A percentile compares a stretch with the other conserved stretches of the same genome.
phyloP scores from a whole-genome alignment of 2,888 invertebrate species.

The Eupithecia vulgata region DNA sequence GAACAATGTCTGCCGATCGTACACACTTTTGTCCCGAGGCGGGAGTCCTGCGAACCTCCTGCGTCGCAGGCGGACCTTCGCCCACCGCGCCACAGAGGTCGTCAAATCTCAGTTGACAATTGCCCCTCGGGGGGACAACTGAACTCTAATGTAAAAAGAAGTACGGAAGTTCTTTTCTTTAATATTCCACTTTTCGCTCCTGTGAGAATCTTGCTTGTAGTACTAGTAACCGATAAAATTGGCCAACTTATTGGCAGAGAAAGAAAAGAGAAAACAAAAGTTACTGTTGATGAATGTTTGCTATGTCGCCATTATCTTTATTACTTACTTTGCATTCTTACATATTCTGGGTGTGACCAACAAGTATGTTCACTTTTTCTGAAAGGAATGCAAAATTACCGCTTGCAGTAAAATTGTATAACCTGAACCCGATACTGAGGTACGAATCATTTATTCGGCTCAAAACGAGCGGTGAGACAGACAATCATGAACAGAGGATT shows the following conservation, averaged over 20 bases:
- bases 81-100: too few relatives aligned
- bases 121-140: neutral
- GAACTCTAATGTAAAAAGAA: neutral
- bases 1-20: too few relatives aligned
- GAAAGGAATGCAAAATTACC: conserved; percentile 28
- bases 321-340: conserved; percentile 5
- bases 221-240: neutral
- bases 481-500: too few relatives aligned
- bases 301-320: conserved; percentile 12
- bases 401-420: conserved; percentile 20
- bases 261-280: conserved; percentile 7
- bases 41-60: too few relatives aligned
- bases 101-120: too few relatives aligned
- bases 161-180: neutral
- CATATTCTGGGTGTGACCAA: conserved; percentile 18
- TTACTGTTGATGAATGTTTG: neutral
- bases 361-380: conserved; percentile 17
- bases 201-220: neutral
- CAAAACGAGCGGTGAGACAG: neutral
- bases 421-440: conserved; percentile 12
- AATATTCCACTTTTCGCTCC: neutral
- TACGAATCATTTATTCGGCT: neutral
- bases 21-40: too few relatives aligned
- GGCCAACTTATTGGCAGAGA: neutral
- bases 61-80: too few relatives aligned